Base-by-base conservation (phyloP, 92 coral and sea anemone species). In the Ricordea florida region DNA sequence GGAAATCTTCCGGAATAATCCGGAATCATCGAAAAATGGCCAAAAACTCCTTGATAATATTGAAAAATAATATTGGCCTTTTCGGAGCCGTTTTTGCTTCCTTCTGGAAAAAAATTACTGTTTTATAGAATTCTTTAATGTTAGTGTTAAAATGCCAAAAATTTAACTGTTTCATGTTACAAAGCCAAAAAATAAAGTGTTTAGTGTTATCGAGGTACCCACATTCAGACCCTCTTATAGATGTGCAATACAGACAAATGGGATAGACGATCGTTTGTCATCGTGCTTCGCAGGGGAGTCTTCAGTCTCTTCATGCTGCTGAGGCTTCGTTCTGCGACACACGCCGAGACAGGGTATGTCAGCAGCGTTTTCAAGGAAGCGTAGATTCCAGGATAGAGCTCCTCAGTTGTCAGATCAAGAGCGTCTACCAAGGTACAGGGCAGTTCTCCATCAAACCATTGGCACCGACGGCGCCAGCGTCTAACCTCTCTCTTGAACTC, bases 271-370 rank as follows among this genome's bases (percentile, higher is more conserved):
- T 20, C 66, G 10, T 52, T 33, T 14, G 51, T 35, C 78, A 71
- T 56, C 11, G 22, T 18, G 51, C 49, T 71, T 33, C 56, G 50
- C 52, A 71, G 64, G 38, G 53, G 40, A 35, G 56, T 71, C 35
- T 71, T 71, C 36, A 71, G 31, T 55, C 64, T 71, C 78, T 71
- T 56, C 66, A 71, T 71, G 78, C 78, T 35, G 51, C 78, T 71
- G 22, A 52, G 23, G 57, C 65, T 69, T 50, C 65, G 17, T 49
- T 51, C 77, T 69, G 77, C 77, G 11, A 50, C 77, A 29, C 77
- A 69, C 62, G 63, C 52, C 13, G 63, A 69, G 62, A 69, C 77
- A 69, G 77, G 62, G 52, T 69, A 52, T 22, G 51, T 56, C n/a
- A 57, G 44, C 25, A 42, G 72, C 5, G 27, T 43, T 38, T 64